Percentiles rank a stretch among this genome's conserved stretches.
Conservation (phyloP, 2,888 invertebrate species). For the Xestia ashworthii region DNA sequence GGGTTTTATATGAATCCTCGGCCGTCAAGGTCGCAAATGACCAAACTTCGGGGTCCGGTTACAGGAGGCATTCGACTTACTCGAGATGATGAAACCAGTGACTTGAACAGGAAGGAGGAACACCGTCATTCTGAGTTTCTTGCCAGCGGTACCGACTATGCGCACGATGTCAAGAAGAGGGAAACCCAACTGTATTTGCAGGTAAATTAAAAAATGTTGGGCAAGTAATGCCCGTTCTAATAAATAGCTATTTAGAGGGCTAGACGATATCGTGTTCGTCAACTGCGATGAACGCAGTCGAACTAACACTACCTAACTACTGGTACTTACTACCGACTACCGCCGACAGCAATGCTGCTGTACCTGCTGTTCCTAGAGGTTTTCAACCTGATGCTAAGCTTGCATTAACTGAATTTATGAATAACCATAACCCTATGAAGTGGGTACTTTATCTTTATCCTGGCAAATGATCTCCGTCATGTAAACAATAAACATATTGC, state of each 20-base stretch:
- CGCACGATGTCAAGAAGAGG: slow-evolving; percentile 77
- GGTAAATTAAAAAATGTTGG: slow-evolving; percentile 68
- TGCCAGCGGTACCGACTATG: slow-evolving; percentile 81
- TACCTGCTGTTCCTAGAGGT: not conserved
- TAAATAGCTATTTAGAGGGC: not conserved
- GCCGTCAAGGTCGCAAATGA: slow-evolving; percentile 76
- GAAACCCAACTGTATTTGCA: slow-evolving; percentile 80
- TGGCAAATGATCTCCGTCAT: not conserved
- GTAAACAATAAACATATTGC: slow-evolving; percentile 29
- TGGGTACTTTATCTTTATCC: not conserved
- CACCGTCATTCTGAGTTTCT: slow-evolving; percentile 78
- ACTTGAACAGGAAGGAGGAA: slow-evolving; percentile 78
- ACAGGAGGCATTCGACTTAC: slow-evolving; percentile 82
- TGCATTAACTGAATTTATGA: not conserved
- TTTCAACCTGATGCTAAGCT: not conserved
- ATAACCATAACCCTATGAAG: not conserved
- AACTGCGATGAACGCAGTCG: not conserved
- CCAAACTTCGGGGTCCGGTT: slow-evolving; percentile 79
- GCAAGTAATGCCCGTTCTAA: not conserved
- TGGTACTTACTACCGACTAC: too few relatives aligned
- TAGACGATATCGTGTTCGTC: not conserved
- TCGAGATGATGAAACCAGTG: slow-evolving; percentile 75
- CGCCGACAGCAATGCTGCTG: not conserved
- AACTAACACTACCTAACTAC: not conserved
- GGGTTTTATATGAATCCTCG: slow-evolving; percentile 81